Conservation (phyloP, 2,113 vertebrate genomes). For the Psophia crepitans region DNA sequence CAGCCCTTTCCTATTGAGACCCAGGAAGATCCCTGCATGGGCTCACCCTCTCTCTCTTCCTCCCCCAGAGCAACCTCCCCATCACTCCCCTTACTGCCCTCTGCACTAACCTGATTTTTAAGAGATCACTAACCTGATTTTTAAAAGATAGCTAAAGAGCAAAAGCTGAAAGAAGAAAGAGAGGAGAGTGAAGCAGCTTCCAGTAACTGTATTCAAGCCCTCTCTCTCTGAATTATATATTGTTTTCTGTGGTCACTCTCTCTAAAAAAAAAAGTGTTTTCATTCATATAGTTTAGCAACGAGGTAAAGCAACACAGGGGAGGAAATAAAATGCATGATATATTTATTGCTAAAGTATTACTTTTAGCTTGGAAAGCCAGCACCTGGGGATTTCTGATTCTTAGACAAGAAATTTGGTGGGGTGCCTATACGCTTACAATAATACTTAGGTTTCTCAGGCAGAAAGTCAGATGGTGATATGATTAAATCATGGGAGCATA, state of each 20-base stretch:
- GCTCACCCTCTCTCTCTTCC: rapidly evolving
- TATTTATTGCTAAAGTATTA: not conserved
- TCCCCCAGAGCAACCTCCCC: not conserved
- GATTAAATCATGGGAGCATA: conserved; percentile 58
- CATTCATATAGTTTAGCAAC: not conserved
- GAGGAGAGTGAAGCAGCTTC: not conserved
- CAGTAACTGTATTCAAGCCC: not conserved
- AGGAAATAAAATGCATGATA: not conserved
- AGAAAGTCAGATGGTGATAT: conserved; percentile 31
- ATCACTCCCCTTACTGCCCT: not conserved
- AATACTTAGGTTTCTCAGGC: not conserved
- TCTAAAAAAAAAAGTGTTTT: not conserved
- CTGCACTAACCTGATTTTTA: not conserved
- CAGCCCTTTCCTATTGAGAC: not conserved
- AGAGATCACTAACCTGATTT: not conserved
- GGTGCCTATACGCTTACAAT: not conserved
- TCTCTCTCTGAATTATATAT: not conserved
- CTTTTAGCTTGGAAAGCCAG: not conserved
- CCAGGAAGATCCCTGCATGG: not conserved
- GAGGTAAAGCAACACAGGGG: not conserved
- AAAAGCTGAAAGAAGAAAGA: not conserved
- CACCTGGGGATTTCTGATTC: not conserved
- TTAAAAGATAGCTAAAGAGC: not conserved
- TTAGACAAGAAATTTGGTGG: not conserved
- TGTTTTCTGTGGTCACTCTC: not conserved